A percentile compares a stretch with the other conserved stretches of the same genome.
phyloP scores from a whole-genome alignment of 2,113 vertebrate genomes.

The Illadopsis cleaveri region DNA sequence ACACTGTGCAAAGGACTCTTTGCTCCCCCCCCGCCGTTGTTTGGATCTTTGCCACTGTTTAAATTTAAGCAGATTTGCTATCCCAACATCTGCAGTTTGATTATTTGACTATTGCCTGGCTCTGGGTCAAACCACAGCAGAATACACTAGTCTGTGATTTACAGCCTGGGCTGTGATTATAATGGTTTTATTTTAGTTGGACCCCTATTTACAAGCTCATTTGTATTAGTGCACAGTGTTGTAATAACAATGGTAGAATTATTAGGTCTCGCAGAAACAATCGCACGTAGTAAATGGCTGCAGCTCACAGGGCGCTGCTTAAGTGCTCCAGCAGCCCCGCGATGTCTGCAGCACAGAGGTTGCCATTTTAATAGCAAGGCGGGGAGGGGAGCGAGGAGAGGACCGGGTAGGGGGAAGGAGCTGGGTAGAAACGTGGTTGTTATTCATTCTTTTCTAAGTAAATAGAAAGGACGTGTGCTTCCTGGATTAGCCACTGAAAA shows the following conservation, averaged over 20 bases:
- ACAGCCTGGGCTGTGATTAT: constrained; percentile 71
- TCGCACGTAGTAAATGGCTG: constrained; percentile 51
- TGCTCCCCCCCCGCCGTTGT: background rate
- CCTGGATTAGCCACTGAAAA: constrained; percentile 55
- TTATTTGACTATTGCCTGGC: constrained; percentile 83
- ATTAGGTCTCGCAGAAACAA: constrained; percentile 72
- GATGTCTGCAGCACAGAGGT: constrained; percentile 18
- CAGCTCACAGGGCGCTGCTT: constrained; percentile 3
- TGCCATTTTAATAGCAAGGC: constrained; percentile 17
- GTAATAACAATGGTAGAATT: constrained; percentile 72
- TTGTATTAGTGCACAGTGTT: constrained; percentile 71
- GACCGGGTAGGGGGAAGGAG: background rate
- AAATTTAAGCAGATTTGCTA: constrained; percentile 76
- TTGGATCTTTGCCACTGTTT: constrained; percentile 75
- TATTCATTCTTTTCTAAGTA: constrained; percentile 56
- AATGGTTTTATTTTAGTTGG: constrained; percentile 77
- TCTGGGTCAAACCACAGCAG: constrained; percentile 75
- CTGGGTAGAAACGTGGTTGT: background rate
- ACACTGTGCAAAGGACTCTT: constrained; percentile 39
- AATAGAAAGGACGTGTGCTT: constrained; percentile 56
- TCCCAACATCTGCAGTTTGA: constrained; percentile 79
- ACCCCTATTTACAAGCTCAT: constrained; percentile 74
- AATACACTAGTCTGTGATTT: constrained; percentile 75
- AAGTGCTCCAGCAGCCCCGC: constrained; percentile 26
- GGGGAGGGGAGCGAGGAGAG: background rate